Conservation (phyloP, 2,797 vertebrate genomes). For the Pelodytes ibericus region DNA sequence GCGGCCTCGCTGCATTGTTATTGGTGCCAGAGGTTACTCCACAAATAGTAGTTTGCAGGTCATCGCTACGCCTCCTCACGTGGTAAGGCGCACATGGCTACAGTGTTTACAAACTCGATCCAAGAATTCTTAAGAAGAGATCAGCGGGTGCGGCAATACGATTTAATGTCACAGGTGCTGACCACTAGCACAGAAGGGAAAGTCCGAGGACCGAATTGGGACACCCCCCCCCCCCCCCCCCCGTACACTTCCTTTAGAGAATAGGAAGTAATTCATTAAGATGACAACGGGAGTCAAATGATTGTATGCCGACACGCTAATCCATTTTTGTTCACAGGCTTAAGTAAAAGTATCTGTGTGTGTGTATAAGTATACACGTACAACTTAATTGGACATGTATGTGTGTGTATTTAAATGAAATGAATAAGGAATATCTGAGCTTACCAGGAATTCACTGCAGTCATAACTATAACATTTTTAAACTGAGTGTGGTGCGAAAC, state of each 20-base stretch:
- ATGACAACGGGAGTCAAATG: no score
- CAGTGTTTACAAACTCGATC: constrained; percentile 88
- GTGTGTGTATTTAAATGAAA: no score
- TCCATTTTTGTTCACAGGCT: no score
- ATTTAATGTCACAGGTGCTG: constrained; percentile 61
- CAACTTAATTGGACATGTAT: no score
- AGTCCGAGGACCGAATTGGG: constrained; percentile 18
- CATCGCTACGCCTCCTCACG: constrained; percentile 70
- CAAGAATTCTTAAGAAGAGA: constrained; percentile 72
- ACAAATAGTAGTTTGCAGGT: constrained; percentile 66
- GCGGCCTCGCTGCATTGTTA: constrained; percentile 57
- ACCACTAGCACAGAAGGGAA: constrained; percentile 28
- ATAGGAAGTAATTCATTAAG: not conserved
- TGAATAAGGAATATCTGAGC: no score
- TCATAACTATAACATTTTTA: no score
- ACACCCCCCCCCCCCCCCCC: no score
- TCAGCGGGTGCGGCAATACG: constrained; percentile 64
- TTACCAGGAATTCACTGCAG: no score
- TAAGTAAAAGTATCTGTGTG: no score
- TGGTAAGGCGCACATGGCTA: constrained; percentile 78
- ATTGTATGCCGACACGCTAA: no score
- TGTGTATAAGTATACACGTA: no score
- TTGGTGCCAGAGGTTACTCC: constrained; percentile 76
- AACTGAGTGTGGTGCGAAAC: no score
- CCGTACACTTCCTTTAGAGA: not conserved